Conservation (phyloP, 2,888 invertebrate species). For the Clivina fossor region DNA sequence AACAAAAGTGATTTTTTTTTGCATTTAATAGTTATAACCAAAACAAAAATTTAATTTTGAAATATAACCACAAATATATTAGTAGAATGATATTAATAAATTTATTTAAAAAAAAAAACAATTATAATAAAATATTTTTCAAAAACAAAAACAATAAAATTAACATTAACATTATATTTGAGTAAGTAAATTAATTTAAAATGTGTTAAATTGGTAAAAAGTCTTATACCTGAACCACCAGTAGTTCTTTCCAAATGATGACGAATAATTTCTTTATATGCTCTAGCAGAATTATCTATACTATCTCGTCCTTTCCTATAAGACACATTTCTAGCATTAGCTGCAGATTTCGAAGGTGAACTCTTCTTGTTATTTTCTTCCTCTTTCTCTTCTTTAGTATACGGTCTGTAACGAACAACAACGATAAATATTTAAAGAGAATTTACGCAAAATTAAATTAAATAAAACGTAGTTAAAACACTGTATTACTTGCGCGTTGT, state of each 20-base stretch:
- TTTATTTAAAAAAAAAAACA: too few species aligned
- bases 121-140: too few species aligned
- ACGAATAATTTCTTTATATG: slow-evolving; percentile 68
- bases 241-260: slow-evolving; percentile 73
- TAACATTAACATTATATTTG: too few species aligned
- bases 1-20: too few species aligned
- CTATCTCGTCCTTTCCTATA: slow-evolving; percentile 53
- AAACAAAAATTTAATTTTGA: too few species aligned
- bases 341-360: slow-evolving; percentile 66
- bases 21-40: too few species aligned
- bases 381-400: slow-evolving; percentile 84
- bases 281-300: slow-evolving; percentile 52
- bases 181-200: too few species aligned
- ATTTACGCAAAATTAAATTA: slow-evolving; percentile 1
- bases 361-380: slow-evolving; percentile 81
- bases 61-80: too few species aligned
- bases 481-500: slow-evolving; percentile 70
- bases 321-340: slow-evolving; percentile 44
- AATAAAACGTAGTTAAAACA: background rate
- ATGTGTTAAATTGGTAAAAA: too few species aligned
- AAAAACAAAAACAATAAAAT: too few species aligned
- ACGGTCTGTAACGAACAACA: slow-evolving; percentile 59
- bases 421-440: background rate
- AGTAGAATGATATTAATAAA: too few species aligned
- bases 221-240: slow-evolving; percentile 66